Evolutionary conservation across 2,888 invertebrate genomes (phyloP), one percentile per base, ranked within the genome.

Genomic region (Tachina lurida): DNA sequence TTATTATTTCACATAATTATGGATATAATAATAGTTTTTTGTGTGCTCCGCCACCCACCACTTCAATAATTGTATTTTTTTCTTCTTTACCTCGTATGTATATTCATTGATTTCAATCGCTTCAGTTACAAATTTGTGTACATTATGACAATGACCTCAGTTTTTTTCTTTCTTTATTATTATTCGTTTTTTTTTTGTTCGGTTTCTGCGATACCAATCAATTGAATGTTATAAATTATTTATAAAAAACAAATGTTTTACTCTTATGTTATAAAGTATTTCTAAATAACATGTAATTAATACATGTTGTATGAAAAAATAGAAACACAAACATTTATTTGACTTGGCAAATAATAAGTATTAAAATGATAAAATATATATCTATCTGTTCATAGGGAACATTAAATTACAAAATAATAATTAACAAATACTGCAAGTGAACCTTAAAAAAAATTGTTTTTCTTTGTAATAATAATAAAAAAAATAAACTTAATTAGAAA

Each of bases 61-160:
- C 43, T 54, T 77, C 1, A 19, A 17, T 12, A 43, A n/a, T n/a
- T 22, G 4, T 45, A 54, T 47, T 62, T 43, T 45, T 45, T 47
- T 9, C 22, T 76, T n/a, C 73, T 12, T 58, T 15, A 49, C 41
- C 67, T 62, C 47, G 1, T 62, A 49, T 5, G 31, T 31, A 7
- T 7, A 31, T 67, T 62, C 79, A 80, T 76, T 81, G 84, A 77
- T 76, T 80, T 77, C 62, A 73, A 81, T 84, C 76, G 49, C 49
- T 73, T 54, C 41, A 49, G 12, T 62, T 63, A 82, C 82, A 82
- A 85, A 82, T 85, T 85, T 85, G 85, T 82, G 52, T 49, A 82
- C 82, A 85, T 85, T 82, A 78, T 78, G 78, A 74, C 74, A 82
- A 78, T 85, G 73, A 58, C 77, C 77, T 60, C 43, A 67, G 75